These are phyloP conservation scores for Gallinago jamesoni DNA, from an alignment of 2,113 vertebrate species.

Conservation along the genomic window DNA sequence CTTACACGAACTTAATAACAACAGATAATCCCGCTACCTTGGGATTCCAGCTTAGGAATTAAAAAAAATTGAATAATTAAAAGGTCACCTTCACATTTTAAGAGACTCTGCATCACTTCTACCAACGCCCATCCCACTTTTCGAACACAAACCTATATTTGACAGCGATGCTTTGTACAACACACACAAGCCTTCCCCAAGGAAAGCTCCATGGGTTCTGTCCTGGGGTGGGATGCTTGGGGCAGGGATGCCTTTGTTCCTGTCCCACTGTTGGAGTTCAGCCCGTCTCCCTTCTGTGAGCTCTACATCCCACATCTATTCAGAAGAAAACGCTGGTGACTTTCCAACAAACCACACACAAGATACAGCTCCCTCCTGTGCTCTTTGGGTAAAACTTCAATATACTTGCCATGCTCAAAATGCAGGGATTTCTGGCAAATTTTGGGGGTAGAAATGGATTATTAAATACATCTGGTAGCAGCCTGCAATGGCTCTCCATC, in stretches of 20 bases:
- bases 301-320: not conserved
- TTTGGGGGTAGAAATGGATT: not conserved
- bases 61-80: not conserved
- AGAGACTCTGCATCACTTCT: not conserved
- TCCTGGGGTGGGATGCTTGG: not conserved
- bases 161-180: not conserved
- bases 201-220: not conserved
- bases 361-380: not conserved
- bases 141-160: not conserved
- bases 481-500: not conserved
- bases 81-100: not conserved
- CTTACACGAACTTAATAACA: not conserved
- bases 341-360: not conserved
- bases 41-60: not conserved
- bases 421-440: not conserved
- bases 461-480: not conserved
- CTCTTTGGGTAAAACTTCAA: not conserved
- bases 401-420: not conserved
- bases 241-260: not conserved
- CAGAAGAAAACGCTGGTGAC: not conserved
- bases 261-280: not conserved
- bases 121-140: not conserved
- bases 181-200: not conserved
- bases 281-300: not conserved
- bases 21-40: not conserved